phyloP scores from a whole-genome alignment of 2,113 vertebrate genomes.

The Xyliphius kryptos region DNA sequence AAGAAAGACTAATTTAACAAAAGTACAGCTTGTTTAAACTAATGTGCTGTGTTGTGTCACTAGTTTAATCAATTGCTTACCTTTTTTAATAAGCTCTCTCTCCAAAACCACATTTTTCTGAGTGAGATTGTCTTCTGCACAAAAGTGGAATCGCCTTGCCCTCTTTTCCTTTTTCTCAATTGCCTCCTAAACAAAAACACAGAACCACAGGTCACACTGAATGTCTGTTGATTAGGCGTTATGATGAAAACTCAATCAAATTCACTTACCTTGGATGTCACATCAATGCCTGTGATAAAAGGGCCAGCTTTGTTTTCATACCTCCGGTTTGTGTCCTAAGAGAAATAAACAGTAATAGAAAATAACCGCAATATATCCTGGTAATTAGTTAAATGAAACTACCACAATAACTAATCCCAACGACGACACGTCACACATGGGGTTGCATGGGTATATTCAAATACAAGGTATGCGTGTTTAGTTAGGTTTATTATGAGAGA shows the following conservation, averaged over 20 bases:
- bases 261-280: slow-evolving; percentile 84
- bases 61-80: slow-evolving; percentile 49
- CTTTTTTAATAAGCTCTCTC: slow-evolving; percentile 86
- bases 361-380: too few species aligned
- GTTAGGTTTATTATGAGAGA: too few species aligned
- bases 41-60: too few species aligned
- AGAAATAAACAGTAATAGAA: slow-evolving; percentile 19
- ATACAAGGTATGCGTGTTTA: too few species aligned
- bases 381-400: too few species aligned
- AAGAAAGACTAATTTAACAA: too few species aligned
- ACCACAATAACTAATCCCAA: too few species aligned
- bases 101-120: slow-evolving; percentile 84
- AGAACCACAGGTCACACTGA: background rate
- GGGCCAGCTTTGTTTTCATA: slow-evolving; percentile 96
- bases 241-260: background rate
- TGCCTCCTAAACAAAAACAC: slow-evolving; percentile 72
- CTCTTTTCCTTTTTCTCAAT: slow-evolving; percentile 94
- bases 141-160: slow-evolving; percentile 89
- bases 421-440: too few species aligned
- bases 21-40: too few species aligned
- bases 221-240: background rate
- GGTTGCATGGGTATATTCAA: too few species aligned
- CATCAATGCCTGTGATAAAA: slow-evolving; percentile 97
- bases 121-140: slow-evolving; percentile 70
- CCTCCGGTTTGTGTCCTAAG: slow-evolving; percentile 83